These are phyloP conservation scores for Lypha dubia DNA, from an alignment of 2,888 invertebrate genomes.

Conservation along the genomic window DNA sequence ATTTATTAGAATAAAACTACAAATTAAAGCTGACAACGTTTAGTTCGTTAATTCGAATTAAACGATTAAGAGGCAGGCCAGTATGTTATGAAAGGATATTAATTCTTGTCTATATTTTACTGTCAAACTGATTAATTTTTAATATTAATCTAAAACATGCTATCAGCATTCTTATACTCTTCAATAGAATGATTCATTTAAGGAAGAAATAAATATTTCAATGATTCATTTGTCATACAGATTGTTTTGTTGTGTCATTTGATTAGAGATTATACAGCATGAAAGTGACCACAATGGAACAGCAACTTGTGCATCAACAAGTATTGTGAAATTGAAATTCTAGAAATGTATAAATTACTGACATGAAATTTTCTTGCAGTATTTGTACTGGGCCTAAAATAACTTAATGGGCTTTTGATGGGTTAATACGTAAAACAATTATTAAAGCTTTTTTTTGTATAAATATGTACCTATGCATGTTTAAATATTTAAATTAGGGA, in stretches of 20 bases:
- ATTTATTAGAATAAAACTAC: constrained; percentile 14
- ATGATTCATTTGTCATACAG: constrained; percentile 41
- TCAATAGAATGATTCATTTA: constrained; percentile 45
- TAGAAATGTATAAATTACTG: no score
- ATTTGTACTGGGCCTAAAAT: no score
- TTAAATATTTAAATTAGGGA: no score
- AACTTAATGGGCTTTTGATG: not conserved
- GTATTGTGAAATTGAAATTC: no score
- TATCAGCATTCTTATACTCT: constrained; percentile 3
- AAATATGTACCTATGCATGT: no score
- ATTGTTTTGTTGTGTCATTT: constrained; percentile 26
- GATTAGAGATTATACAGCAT: not conserved
- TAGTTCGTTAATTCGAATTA: constrained; percentile 18
- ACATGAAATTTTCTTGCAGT: no score
- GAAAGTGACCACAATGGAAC: not conserved
- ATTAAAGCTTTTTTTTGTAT: not conserved
- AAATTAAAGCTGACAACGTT: constrained; percentile 4
- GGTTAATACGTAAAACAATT: constrained; percentile 48
- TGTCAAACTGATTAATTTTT: constrained; percentile 27
- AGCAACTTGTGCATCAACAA: not conserved
- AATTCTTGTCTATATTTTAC: not conserved
- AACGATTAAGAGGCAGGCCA: constrained; percentile 2
- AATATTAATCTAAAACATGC: constrained; percentile 29
- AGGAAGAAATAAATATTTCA: constrained; percentile 39
- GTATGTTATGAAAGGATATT: constrained; percentile 19